These are phyloP conservation scores for Cyanocitta stelleri DNA, from an alignment of 2,113 vertebrate genomes.

Conservation along the genomic window DNA sequence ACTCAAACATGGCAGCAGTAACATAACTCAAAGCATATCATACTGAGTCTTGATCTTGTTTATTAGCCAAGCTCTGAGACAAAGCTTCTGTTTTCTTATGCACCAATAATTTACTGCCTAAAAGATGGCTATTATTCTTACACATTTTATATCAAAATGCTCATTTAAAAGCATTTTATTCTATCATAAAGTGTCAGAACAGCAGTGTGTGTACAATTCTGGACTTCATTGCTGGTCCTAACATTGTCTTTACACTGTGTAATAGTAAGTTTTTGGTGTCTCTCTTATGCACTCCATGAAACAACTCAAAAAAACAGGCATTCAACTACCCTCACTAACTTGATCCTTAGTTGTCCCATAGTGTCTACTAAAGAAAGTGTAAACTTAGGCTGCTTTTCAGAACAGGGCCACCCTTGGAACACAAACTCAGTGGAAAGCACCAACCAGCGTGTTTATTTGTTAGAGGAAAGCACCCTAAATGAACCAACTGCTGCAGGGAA, in stretches of 20 bases:
- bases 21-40: background rate
- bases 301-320: background rate
- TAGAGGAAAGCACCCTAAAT: background rate
- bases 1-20: background rate
- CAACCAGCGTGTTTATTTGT: background rate
- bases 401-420: background rate
- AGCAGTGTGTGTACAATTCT: background rate
- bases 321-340: background rate
- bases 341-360: background rate
- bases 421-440: background rate
- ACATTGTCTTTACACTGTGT: background rate
- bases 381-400: background rate
- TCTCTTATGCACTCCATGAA: background rate
- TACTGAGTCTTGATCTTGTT: background rate
- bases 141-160: background rate
- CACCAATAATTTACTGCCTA: background rate
- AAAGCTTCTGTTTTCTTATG: background rate
- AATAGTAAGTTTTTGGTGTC: background rate
- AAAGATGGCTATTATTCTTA: background rate
- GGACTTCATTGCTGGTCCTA: background rate
- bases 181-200: background rate
- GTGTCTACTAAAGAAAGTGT: background rate
- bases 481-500: background rate
- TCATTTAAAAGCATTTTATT: background rate
- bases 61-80: background rate